Evolutionary conservation across 1,140 invertebrate genomes (phyloP), one percentile per base, ranked within the genome.

Genomic region (Stenopsyche tienmushanensis): DNA sequence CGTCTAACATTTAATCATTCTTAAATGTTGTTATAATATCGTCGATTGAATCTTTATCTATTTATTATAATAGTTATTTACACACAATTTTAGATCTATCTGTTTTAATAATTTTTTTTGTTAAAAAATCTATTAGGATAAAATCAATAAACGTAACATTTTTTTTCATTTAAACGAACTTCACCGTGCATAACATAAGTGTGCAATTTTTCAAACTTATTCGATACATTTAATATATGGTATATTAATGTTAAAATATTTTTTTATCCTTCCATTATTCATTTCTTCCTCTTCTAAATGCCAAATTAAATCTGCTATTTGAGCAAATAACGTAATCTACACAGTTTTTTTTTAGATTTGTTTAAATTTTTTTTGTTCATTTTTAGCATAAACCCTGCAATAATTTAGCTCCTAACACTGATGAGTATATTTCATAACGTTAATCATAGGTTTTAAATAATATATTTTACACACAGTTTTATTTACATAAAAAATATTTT

Each of bases 341-440:
- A n/a, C 13, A 54, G 18, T 24, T 54, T 54, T 25, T 54, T 24
- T 29, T 18, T 53, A 3, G 7, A 53, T 53, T 7, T 26, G 8
- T n/a, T n/a, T n/a, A 53, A 53, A 24, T 45, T 18, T 18, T 5
- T 15, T 45, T 17, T 15, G 5, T 15, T 8, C 5, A 45, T 45
- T 8, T 45, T 5, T 65, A 65, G 63, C 63, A 26, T 65, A 65
- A 65, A 65, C 63, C 63, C 63, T 65, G 63, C 63, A 65, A 65
- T 65, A 65, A 65, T 23, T 65, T 65, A 65, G 63, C 63, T 39
- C 63, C 63, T 65, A 65, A 57, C 53, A 57, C 42, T 45, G 53
- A 65, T 45, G 52, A 18, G 44, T 34, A 9, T 15, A 25, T 21
- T 39, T 54, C 17, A 54, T n/a, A 17, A 58, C 39, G 20, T 21